Base-by-base conservation (phyloP, 2,888 invertebrate genomes). In the Drosophila niveifrons region DNA sequence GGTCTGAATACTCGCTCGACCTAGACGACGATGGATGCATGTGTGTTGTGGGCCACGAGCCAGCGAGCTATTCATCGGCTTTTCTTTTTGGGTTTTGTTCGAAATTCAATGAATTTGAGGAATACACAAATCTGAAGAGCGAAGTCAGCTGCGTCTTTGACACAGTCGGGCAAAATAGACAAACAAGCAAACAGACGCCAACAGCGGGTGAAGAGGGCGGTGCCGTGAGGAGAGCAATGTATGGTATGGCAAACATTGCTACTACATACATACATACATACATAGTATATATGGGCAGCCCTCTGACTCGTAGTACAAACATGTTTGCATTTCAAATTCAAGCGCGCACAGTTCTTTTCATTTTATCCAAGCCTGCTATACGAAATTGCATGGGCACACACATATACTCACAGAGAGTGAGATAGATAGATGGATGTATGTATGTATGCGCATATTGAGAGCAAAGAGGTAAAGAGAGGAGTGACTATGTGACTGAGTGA, bases 241-340 rank as follows among this genome's bases (percentile, higher is more conserved):
- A 28, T 15, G 31, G 36, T 10, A 6, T 36, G 31, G 4, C 23
- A 23, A 1, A 6, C 23, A 23, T 23, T 36, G n/a, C n/a, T 6
- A 4, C 6, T 36, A n/a, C n/a, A n/a, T n/a, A n/a, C n/a, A 36
- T 11, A 11, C 1, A 3, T 34, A 34, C 10, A 9, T 23, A 13
- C 36, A 34, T 34, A 15, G 36, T 18, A n/a, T 4, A 59, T 68
- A 39, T 55, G 41, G 52, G 31, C 58, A 59, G 43, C 58, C 56
- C 52, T 39, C 52, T 39, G 53, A 43, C 59, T 46, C 18, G 59
- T 53, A 29, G 59, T 50, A 23, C 71, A 56, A 72, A 66, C 72
- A 78, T 85, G 88, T 88, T 83, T 88, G 82, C 83, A 88, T 85
- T 71, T 88, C 75, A 85, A 85, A 88, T 85, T 75, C 86, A 59